These are phyloP conservation scores for Caradrina clavipalpis DNA, from an alignment of 2,888 invertebrate genomes.

Conservation along the genomic window DNA sequence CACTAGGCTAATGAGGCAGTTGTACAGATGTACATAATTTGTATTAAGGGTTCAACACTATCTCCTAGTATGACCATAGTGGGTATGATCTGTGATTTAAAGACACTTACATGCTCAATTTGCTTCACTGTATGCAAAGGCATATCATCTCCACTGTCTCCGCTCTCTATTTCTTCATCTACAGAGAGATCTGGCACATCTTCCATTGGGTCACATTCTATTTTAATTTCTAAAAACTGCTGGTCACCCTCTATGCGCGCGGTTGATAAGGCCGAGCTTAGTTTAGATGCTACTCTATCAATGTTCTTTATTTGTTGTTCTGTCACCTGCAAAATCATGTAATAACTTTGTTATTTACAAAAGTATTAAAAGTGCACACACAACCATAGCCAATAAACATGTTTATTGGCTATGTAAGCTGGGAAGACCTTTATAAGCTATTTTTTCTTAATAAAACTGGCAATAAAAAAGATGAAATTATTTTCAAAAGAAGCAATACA, in stretches of 20 bases:
- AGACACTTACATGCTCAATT: slow-evolving; percentile 26
- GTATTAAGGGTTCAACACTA: no score
- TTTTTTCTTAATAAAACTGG: no score
- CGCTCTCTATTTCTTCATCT: slow-evolving; percentile 7
- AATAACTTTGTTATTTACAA: no score
- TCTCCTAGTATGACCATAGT: no score
- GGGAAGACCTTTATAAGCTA: no score
- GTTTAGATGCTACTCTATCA: slow-evolving; percentile 27
- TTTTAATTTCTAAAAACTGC: not conserved
- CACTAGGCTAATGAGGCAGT: no score
- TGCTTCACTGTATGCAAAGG: slow-evolving; percentile 12
- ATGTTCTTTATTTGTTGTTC: slow-evolving; percentile 34
- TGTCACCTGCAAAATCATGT: slow-evolving; percentile 12
- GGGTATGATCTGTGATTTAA: not conserved
- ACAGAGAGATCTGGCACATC: not conserved
- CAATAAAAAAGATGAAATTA: no score
- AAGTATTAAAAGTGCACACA: no score
- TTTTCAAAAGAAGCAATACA: not conserved
- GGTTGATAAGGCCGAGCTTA: slow-evolving; percentile 11
- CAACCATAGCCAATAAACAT: no score
- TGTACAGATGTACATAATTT: no score
- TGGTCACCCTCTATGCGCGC: not conserved
- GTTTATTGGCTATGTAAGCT: no score
- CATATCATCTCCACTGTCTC: slow-evolving; percentile 21
- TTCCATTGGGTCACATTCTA: slow-evolving; percentile 23